Conservation (phyloP, 1,140 invertebrate species). For the Diprion similis region DNA sequence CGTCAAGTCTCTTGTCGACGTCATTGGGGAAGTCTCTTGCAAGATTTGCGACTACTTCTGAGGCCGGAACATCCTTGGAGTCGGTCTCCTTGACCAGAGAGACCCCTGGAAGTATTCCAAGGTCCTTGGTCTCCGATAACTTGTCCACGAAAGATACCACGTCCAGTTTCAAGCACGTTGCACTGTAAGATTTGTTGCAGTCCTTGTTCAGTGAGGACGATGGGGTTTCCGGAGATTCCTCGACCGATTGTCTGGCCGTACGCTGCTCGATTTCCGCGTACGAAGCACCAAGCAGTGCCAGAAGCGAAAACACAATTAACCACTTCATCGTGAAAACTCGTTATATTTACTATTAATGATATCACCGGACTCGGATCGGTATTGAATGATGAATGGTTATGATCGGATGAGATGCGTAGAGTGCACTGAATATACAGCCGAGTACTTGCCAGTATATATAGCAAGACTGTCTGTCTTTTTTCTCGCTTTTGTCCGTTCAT, state of each 20-base stretch:
- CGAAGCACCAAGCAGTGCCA: not conserved
- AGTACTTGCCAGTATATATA: conserved; percentile 60
- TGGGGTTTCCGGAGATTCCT: conserved; percentile 41
- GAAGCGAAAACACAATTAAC: not conserved
- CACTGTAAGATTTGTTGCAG: conserved; percentile 74
- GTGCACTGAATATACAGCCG: conserved; percentile 51
- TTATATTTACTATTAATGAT: not conserved
- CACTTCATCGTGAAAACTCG: not conserved
- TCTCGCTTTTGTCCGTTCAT: conserved; percentile 48
- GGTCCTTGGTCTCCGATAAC: conserved; percentile 69
- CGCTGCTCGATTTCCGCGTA: conserved; percentile 50
- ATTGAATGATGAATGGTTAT: not conserved
- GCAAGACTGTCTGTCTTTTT: conserved; percentile 48
- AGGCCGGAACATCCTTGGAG: conserved; percentile 62
- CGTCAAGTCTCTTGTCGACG: conserved; percentile 77
- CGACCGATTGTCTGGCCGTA: conserved; percentile 44
- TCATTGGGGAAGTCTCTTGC: conserved; percentile 78
- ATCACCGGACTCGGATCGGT: not conserved
- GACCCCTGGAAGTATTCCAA: conserved; percentile 73
- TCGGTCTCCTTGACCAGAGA: conserved; percentile 73
- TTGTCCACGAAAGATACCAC: conserved; percentile 79
- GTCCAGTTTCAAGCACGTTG: conserved; percentile 80
- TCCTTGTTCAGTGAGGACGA: conserved; percentile 61
- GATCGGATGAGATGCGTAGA: conserved; percentile 41
- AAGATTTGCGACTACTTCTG: conserved; percentile 74